phyloP scores from a whole-genome alignment of 1,140 invertebrate species.

The Oryzaephilus surinamensis region DNA sequence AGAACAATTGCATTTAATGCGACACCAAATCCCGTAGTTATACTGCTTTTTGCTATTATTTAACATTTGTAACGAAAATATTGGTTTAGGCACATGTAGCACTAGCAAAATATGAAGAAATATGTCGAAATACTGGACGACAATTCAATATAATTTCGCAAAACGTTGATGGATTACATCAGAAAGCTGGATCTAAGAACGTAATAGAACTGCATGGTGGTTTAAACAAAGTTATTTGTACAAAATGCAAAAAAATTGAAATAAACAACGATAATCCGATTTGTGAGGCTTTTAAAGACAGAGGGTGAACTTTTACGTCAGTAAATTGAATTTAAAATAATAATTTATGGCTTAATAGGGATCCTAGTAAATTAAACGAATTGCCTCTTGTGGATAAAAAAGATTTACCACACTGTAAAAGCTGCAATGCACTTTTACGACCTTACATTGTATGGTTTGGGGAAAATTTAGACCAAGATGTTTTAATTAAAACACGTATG shows the following conservation, averaged over 20 bases:
- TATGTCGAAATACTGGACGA: conserved; percentile 46
- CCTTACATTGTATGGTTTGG: conserved; percentile 89
- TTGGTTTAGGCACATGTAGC: conserved; percentile 64
- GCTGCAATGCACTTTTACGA: conserved; percentile 65
- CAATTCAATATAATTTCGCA: conserved; percentile 73
- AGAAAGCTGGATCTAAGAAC: conserved; percentile 66
- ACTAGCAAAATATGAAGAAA: conserved; percentile 66
- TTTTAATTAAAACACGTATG: conserved; percentile 54
- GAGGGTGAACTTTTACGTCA: conserved; percentile 40
- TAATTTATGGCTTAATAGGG: conserved; percentile 15
- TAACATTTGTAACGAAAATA: conserved; percentile 1
- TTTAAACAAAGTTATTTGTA: conserved; percentile 73
- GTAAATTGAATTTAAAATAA: conserved; percentile 6
- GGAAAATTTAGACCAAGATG: conserved; percentile 57
- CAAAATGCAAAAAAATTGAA: conserved; percentile 58
- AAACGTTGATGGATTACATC: conserved; percentile 87
- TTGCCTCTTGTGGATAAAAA: conserved; percentile 51
- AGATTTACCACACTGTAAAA: conserved; percentile 60
- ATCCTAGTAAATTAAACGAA: conserved; percentile 33
- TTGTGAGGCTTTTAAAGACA: conserved; percentile 47
- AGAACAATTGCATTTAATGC: conserved; percentile 42
- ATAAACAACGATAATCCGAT: conserved; percentile 74
- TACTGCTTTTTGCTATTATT: neutral
- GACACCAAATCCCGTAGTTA: conserved; percentile 41
- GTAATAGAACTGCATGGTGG: conserved; percentile 85